phyloP scores from a whole-genome alignment of 2,797 vertebrate genomes.

The Phataginus tricuspis region DNA sequence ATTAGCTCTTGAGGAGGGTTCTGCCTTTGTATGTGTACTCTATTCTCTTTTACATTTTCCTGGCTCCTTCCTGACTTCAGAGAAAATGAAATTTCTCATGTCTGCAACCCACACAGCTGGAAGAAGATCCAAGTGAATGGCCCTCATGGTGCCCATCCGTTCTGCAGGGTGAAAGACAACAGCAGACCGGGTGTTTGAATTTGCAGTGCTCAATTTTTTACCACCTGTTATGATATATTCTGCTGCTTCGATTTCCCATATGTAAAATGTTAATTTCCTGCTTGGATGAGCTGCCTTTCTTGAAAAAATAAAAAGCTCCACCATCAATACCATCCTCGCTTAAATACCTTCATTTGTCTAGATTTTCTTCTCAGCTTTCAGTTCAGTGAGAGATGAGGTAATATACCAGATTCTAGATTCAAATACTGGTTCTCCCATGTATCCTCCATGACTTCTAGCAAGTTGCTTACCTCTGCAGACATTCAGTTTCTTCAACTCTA shows the following conservation, averaged over 20 bases:
- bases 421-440: background rate
- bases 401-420: background rate
- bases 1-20: background rate
- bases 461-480: background rate
- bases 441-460: background rate
- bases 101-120: background rate
- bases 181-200: background rate
- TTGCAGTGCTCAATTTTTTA: background rate
- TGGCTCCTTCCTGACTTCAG: background rate
- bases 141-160: background rate
- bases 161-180: background rate
- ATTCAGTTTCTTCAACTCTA: background rate
- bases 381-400: background rate
- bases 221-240: background rate
- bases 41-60: background rate
- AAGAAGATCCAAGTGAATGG: background rate
- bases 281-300: background rate
- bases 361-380: background rate
- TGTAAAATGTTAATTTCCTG: background rate
- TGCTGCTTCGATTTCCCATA: background rate
- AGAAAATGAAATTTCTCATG: constrained; percentile 8
- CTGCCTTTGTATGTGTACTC: background rate
- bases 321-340: background rate
- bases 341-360: background rate
- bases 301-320: background rate